These are phyloP conservation scores for Dunckerocampus dactyliophorus DNA, from an alignment of 2,113 vertebrate species.

Conservation along the genomic window DNA sequence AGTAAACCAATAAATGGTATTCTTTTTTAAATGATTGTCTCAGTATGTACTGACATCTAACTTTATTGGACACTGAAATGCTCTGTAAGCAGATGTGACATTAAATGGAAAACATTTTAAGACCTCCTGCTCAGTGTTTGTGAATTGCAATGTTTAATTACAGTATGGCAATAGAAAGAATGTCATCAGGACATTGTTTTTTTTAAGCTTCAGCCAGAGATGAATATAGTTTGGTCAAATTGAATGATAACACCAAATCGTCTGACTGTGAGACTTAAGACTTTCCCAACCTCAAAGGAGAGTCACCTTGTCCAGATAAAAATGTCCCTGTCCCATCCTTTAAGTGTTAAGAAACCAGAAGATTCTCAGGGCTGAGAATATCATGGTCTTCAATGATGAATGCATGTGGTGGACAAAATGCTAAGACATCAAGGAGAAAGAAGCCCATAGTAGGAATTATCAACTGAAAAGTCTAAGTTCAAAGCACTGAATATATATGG, in stretches of 20 bases:
- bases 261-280: neutral
- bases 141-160: neutral
- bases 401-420: neutral
- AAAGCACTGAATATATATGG: neutral
- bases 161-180: too few relatives aligned
- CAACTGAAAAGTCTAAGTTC: neutral
- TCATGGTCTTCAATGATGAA: neutral
- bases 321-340: neutral
- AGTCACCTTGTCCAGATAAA: neutral
- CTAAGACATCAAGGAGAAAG: too few relatives aligned
- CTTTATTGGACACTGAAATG: neutral
- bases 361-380: neutral
- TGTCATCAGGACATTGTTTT: too few relatives aligned
- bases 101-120: neutral
- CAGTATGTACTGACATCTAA: neutral
- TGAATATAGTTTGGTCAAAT: too few relatives aligned
- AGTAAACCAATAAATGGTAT: too few relatives aligned
- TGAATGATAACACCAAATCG: too few relatives aligned
- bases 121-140: neutral
- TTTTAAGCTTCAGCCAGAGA: too few relatives aligned
- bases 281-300: neutral
- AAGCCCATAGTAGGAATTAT: neutral
- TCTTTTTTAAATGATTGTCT: too few relatives aligned
- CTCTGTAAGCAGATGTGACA: neutral
- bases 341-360: neutral